Conservation (phyloP, 1,140 invertebrate species). For the Bombus ignitus region DNA sequence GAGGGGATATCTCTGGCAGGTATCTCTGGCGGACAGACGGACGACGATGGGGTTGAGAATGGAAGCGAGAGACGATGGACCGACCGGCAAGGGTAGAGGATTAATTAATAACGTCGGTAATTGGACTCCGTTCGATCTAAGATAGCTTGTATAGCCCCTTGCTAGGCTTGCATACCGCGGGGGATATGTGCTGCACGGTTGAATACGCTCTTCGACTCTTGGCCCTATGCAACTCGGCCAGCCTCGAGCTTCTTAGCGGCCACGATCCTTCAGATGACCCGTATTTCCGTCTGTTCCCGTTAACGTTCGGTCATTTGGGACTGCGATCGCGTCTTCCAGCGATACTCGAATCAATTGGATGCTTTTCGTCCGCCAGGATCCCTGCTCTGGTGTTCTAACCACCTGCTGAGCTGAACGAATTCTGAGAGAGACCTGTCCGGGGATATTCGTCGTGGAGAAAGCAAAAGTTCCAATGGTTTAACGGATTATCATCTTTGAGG, state of each 20-base stretch:
- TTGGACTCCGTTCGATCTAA: slow-evolving; percentile 78
- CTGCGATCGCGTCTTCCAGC: slow-evolving; percentile 8
- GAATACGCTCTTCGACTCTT: slow-evolving; percentile 58
- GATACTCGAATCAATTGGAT: slow-evolving; percentile 25
- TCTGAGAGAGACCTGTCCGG: background rate
- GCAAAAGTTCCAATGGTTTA: too few species aligned
- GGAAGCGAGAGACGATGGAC: slow-evolving; percentile 68
- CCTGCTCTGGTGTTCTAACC: background rate
- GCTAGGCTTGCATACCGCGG: slow-evolving; percentile 57
- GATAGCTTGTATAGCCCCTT: slow-evolving; percentile 71
- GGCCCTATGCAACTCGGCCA: background rate
- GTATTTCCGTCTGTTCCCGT: slow-evolving; percentile 19
- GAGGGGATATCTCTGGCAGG: slow-evolving; percentile 65
- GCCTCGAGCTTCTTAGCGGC: slow-evolving; percentile 24
- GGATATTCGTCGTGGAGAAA: too few species aligned
- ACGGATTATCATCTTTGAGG: too few species aligned
- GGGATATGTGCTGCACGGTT: slow-evolving; percentile 62
- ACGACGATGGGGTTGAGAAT: slow-evolving; percentile 73
- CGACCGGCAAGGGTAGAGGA: slow-evolving; percentile 61
- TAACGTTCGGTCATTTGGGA: background rate
- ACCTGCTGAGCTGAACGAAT: background rate
- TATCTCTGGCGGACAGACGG: slow-evolving; percentile 74
- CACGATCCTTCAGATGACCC: slow-evolving; percentile 3
- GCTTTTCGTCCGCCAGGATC: background rate
- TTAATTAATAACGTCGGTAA: slow-evolving; percentile 80